These are phyloP conservation scores for Aromia moschata DNA, from an alignment of 2,888 invertebrate species.

Conservation along the genomic window DNA sequence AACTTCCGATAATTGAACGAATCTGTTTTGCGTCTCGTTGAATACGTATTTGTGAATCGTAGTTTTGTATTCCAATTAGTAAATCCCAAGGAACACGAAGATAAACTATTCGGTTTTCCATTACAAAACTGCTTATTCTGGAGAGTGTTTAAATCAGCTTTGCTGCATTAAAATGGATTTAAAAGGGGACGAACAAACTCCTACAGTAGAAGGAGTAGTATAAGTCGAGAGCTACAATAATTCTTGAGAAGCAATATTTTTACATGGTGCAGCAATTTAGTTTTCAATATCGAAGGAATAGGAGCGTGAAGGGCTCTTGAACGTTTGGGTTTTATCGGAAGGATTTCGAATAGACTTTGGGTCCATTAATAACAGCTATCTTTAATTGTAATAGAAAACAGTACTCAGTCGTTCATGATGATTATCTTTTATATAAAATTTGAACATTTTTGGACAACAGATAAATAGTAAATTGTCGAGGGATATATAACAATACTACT, in stretches of 20 bases:
- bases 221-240: no score
- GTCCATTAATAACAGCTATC: no score
- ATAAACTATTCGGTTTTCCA: background rate
- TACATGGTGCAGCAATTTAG: background rate
- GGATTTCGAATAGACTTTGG: background rate
- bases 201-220: background rate
- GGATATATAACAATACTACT: no score
- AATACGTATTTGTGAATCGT: no score
- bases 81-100: background rate
- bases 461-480: no score
- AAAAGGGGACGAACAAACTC: background rate
- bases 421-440: no score
- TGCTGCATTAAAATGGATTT: background rate
- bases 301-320: background rate
- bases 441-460: no score
- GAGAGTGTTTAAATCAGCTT: background rate
- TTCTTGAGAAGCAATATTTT: background rate
- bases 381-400: no score
- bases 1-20: no score
- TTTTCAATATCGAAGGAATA: background rate
- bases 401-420: no score
- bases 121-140: background rate
- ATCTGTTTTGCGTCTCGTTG: no score
- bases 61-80: constrained; percentile 1
- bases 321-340: background rate